Conservation (phyloP, 30 jellyfish, hydroid and myxozoan species). For the Chrysaora quinquecirrha region DNA sequence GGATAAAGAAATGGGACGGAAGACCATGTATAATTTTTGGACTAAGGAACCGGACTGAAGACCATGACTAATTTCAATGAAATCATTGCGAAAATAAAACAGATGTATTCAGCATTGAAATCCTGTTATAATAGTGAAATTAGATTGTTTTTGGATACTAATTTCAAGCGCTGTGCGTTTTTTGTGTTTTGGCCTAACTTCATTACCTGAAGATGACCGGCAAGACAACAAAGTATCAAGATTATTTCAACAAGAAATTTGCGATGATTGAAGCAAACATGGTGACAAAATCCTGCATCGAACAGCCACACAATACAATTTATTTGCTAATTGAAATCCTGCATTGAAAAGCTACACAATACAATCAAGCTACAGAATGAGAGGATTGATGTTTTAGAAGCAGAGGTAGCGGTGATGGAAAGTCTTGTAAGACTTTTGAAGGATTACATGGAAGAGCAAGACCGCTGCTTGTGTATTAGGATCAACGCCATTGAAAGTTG, state of each 20-base stretch:
- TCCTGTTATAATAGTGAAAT: slow-evolving; percentile 43
- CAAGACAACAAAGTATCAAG: slow-evolving; percentile 20
- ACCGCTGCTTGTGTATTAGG: slow-evolving; percentile 42
- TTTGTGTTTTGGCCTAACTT: slow-evolving; percentile 40
- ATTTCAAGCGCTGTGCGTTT: slow-evolving; percentile 37
- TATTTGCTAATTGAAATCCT: too few relatives aligned
- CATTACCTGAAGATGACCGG: slow-evolving; percentile 3
- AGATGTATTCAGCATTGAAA: slow-evolving; percentile 22
- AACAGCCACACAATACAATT: too few relatives aligned
- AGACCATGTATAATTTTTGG: too few relatives aligned
- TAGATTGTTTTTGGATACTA: slow-evolving; percentile 32
- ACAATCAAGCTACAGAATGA: slow-evolving; percentile 33
- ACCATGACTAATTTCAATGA: too few relatives aligned
- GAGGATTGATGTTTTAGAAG: slow-evolving; percentile 51
- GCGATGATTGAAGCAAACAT: slow-evolving; percentile 19
- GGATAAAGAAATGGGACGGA: too few relatives aligned
- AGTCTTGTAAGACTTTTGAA: slow-evolving; percentile 38
- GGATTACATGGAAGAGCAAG: slow-evolving; percentile 55
- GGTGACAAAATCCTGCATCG: slow-evolving; percentile 44
- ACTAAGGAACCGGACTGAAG: too few relatives aligned
- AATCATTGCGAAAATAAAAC: too few relatives aligned
- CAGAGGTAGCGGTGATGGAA: slow-evolving; percentile 47
- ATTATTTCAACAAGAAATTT: slow-evolving; percentile 26
- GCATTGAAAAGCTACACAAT: too few relatives aligned
- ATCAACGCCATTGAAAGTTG: slow-evolving; percentile 29